These are phyloP conservation scores for Brachypalpus laphriformis DNA, from an alignment of 2,888 invertebrate genomes.

Conservation along the genomic window DNA sequence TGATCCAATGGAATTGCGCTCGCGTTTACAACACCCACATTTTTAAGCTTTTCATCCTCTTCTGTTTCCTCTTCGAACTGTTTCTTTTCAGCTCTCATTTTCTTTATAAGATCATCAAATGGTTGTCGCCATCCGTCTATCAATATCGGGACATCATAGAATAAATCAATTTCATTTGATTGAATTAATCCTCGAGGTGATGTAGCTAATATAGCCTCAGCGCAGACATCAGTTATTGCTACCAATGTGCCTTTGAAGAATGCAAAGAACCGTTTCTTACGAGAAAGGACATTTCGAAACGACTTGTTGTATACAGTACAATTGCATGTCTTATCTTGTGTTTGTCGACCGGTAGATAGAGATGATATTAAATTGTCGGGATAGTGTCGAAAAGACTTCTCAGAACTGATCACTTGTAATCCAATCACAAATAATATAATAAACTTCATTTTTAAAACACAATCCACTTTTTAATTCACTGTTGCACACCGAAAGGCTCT, in stretches of 20 bases:
- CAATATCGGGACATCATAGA: conserved; percentile 48
- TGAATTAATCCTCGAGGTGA: conserved; percentile 32
- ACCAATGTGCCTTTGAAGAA: conserved; percentile 43
- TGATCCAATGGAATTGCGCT: conserved; percentile 28
- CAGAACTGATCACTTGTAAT: not conserved
- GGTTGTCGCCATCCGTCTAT: conserved; percentile 61
- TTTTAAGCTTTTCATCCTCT: conserved; percentile 12
- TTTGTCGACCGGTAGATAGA: no score
- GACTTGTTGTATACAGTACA: conserved; percentile 7
- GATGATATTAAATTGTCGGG: not conserved
- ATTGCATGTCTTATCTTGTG: no score
- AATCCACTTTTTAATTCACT: no score
- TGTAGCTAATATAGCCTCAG: not conserved
- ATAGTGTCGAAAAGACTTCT: not conserved
- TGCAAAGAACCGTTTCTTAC: conserved; percentile 49
- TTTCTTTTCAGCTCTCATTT: not conserved
- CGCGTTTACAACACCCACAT: conserved; percentile 30
- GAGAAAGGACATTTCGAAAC: conserved; percentile 22
- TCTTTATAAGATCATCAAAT: not conserved
- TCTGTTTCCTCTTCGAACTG: not conserved
- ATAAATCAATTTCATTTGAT: conserved; percentile 54
- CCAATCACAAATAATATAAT: not conserved
- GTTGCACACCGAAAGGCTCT: no score
- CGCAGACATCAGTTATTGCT: conserved; percentile 26
- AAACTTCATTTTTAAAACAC: not conserved